phyloP scores from a whole-genome alignment of 2,113 vertebrate genomes.

The Gadus macrocephalus region DNA sequence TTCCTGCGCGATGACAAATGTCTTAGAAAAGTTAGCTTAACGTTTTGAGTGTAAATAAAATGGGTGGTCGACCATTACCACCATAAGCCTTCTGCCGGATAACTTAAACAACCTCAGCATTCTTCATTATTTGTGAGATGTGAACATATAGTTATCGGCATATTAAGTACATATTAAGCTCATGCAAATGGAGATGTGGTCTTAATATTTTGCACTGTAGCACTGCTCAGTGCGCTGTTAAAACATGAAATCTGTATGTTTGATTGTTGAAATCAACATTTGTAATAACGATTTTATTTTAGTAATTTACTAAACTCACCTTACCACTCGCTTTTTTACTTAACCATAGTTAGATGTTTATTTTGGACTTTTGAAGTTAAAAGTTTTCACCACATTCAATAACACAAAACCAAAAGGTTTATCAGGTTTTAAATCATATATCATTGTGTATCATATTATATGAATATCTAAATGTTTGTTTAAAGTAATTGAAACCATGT shows the following conservation, averaged over 20 bases:
- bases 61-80: not conserved
- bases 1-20: conserved; percentile 47
- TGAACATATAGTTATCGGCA: too few species aligned
- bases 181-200: too few species aligned
- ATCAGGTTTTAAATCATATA: too few species aligned
- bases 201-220: conserved; percentile 5
- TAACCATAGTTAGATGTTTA: too few species aligned
- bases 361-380: too few species aligned
- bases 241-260: conserved; percentile 10
- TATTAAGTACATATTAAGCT: too few species aligned
- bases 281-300: conserved; percentile 66
- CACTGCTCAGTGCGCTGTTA: conserved; percentile 15
- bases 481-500: too few species aligned
- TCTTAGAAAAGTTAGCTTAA: conserved; percentile 50
- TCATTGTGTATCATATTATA: too few species aligned
- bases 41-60: conserved; percentile 33
- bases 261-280: conserved; percentile 21
- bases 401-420: too few species aligned
- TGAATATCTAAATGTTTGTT: too few species aligned
- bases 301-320: conserved; percentile 36
- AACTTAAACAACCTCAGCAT: conserved; percentile 35
- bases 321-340: too few species aligned
- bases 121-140: conserved; percentile 21
- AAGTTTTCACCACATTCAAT: too few species aligned
- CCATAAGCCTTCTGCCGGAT: conserved; percentile 6